Conservation (phyloP, 2,797 vertebrate genomes). For the Sebastes taczanowskii region DNA sequence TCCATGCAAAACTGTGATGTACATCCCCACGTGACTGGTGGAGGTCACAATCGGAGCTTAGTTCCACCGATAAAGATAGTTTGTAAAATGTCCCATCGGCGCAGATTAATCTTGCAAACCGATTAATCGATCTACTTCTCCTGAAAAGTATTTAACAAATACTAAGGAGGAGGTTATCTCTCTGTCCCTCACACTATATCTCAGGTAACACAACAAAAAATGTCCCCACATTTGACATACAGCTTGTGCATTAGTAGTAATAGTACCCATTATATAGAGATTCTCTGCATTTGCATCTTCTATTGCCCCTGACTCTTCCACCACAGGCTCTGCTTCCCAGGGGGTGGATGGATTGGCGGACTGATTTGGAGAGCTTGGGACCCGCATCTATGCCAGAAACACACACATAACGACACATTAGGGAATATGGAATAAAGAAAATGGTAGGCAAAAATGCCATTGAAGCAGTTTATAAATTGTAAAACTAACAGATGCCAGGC, state of each 20-base stretch:
- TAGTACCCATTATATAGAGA: slow-evolving; percentile 92
- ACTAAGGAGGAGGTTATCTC: background rate
- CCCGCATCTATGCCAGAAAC: slow-evolving; percentile 71
- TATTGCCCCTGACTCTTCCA: slow-evolving; percentile 83
- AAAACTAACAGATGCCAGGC: slow-evolving; percentile 88
- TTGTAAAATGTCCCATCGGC: too few relatives aligned
- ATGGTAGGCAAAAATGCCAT: background rate
- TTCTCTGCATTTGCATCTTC: slow-evolving; percentile 92
- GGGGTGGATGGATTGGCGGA: slow-evolving; percentile 78
- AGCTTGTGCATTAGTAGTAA: background rate
- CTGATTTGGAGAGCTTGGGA: slow-evolving; percentile 88
- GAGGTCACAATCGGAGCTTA: too few relatives aligned
- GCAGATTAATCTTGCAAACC: too few relatives aligned
- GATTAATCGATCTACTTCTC: too few relatives aligned
- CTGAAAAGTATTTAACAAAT: background rate
- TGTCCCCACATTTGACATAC: background rate
- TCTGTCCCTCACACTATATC: too few relatives aligned
- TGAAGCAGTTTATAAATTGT: background rate
- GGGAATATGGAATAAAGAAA: background rate
- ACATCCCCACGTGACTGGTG: too few relatives aligned
- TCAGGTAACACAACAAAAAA: background rate
- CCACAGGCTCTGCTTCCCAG: slow-evolving; percentile 87
- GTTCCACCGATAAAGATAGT: too few relatives aligned
- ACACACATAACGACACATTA: background rate
- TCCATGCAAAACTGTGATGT: too few relatives aligned